Base-by-base conservation (phyloP, 2,888 invertebrate species). In the Gari tellinella region DNA sequence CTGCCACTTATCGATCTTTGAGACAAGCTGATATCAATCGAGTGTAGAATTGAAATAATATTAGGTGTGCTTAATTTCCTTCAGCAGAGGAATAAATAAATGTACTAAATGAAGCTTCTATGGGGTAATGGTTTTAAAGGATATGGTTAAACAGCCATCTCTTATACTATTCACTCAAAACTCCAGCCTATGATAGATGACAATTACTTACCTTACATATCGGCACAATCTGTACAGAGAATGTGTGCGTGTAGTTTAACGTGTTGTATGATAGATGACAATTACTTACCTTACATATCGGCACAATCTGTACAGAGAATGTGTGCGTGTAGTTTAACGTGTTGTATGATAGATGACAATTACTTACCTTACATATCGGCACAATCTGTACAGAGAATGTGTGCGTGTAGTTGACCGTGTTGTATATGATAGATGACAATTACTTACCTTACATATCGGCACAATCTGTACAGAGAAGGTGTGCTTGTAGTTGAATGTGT, bases 321-420 rank as follows among this genome's bases (percentile, higher is more conserved):
- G 98, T 96, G 90, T 96, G 96, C 92, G 99, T 99, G 93, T 98
- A 99, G 92, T 99, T 99, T 92, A 96, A 99, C 15, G 95, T 94
- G 90, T 99, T 99, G 91, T 12, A 40, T 40, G 8, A 40, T 40
- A 40, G 40, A 15, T 10, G 31, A 37, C n/a, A 40, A 25, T n/a
- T n/a, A 40, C 97, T 99, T 92, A 98, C 97, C 92, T 98, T 99
- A 19, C 99, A 99, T 62, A 99, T 92, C 0, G 99, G 99, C 0
- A 97, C 97, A 86, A 99, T 96, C 92, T 99, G 99, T 79, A 99
- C 95, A 73, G 97, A 96, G 86, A 90, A 94, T 7, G 98, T 96
- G 90, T 96, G 96, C 92, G 99, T 99, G 93, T 98, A 99, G 92
- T 99, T 99, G 92, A 96, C 99, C 15, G 95, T 94, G 90, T 99